phyloP scores from a whole-genome alignment of 2,797 vertebrate species.

The Poecile montanus region DNA sequence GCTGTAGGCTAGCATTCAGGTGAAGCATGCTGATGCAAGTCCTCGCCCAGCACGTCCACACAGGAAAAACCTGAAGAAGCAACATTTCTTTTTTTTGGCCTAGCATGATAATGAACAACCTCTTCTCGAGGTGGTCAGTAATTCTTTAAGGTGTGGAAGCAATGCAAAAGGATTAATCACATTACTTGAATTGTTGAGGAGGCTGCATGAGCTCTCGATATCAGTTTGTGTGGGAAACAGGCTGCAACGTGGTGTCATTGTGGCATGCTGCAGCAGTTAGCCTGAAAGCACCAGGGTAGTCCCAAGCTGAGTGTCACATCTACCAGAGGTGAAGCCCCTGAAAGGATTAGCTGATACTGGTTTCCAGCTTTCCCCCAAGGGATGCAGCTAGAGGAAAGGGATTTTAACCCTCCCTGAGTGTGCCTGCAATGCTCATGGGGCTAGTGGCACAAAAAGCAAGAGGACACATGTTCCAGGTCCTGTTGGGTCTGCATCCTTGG shows the following conservation, averaged over 20 bases:
- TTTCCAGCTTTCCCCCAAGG: neutral
- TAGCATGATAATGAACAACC: neutral
- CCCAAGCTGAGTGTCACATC: neutral
- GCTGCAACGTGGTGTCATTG: neutral
- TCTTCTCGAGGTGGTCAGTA: neutral
- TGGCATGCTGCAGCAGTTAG: neutral
- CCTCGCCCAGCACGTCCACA: neutral
- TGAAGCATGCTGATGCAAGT: neutral
- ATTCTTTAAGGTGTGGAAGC: neutral
- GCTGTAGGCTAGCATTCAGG: neutral
- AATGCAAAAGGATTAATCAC: neutral
- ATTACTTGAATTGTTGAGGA: neutral
- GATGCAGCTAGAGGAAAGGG: neutral
- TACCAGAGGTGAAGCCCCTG: neutral
- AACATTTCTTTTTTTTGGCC: neutral
- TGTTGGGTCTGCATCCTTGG: neutral
- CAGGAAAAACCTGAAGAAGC: conserved; percentile 7
- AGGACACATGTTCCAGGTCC: neutral
- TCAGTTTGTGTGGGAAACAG: neutral
- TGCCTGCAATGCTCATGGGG: neutral
- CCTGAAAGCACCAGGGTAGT: neutral
- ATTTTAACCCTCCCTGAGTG: neutral
- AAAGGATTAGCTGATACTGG: neutral
- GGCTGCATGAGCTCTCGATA: neutral
- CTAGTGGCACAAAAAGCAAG: neutral